Percentiles rank a stretch among this genome's conserved stretches.
phyloP scores from a whole-genome alignment of 2,888 invertebrate genomes.

The Silvanus unidentatus region DNA sequence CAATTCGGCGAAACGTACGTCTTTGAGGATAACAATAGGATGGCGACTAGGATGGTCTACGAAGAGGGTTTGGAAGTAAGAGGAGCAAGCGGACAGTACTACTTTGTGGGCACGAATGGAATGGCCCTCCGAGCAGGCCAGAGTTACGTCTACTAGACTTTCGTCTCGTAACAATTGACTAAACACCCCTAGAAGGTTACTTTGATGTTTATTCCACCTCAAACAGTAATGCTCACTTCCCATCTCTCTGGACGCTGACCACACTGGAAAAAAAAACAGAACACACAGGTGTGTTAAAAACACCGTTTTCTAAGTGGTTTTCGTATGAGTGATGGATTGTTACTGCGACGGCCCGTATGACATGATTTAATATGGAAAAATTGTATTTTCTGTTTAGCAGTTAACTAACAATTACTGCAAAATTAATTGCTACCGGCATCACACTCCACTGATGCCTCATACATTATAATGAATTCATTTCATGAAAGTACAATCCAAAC shows the following conservation, averaged over 20 bases:
- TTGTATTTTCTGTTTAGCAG: too few relatives aligned
- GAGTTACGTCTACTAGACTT: constrained; percentile 92
- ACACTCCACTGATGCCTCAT: too few relatives aligned
- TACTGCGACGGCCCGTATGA: too few relatives aligned
- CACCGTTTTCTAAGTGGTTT: too few relatives aligned
- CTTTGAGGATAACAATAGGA: constrained; percentile 90
- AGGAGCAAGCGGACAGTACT: constrained; percentile 91
- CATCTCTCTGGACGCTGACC: constrained; percentile 84
- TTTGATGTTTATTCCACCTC: constrained; percentile 99
- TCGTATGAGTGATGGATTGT: too few relatives aligned
- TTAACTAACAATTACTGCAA: too few relatives aligned
- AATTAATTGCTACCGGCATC: too few relatives aligned
- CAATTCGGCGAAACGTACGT: constrained; percentile 86
- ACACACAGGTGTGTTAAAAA: too few relatives aligned
- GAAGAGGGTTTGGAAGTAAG: constrained; percentile 90
- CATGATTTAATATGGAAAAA: too few relatives aligned
- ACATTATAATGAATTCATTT: too few relatives aligned
- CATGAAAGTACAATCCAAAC: too few relatives aligned
- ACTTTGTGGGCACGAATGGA: constrained; percentile 89
- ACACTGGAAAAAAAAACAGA: constrained; percentile 53
- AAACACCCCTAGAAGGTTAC: constrained; percentile 95
- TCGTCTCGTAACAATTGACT: constrained; percentile 94
- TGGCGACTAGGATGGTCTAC: constrained; percentile 84
- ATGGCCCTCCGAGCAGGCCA: constrained; percentile 93
- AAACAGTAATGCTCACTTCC: constrained; percentile 98